Base-by-base conservation (phyloP, 2,888 invertebrate genomes). In the Oasisia sp. region DNA sequence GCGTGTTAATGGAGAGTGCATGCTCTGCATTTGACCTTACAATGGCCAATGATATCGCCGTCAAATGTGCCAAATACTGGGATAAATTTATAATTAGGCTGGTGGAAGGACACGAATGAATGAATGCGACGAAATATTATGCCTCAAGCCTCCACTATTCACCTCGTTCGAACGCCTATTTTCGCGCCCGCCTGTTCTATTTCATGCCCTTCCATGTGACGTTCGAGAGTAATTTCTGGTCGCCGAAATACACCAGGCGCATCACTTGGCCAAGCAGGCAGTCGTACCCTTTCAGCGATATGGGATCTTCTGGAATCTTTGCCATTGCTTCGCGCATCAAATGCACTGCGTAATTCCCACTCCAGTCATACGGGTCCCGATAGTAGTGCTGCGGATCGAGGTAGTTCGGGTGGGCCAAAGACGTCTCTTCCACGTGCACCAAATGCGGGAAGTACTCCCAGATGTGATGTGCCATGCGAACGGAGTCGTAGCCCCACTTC, bases 181-280 rank as follows among this genome's bases (percentile, higher is more conserved):
- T 50, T 14, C 50, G 9, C 9, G 14, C 9, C 50, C 14, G 9
- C 14, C 50, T 8, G 14, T 50, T 50, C 50, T 74, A 74, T 74
- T 74, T 74, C 27, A 74, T 27, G 74, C 74, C 74, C n/a, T 74
- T 74, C 74, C 74, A 74, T n/a, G 74, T 74, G 14, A 74, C 74
- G n/a, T 74, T 74, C 74, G 74, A 74, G 7, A 74, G 74, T 74
- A 90, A 90, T 44, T 90, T 91, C 27, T 32, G 32, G 45, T 50
- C 56, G 32, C 89, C 91, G 44, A 56, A 91, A 58, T 91, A 91
- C 89, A 91, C 32, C 11, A 74, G 89, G 11, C 91, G 32, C 74
- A 56, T 74, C 19, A 91, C 32, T 58, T 91, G 74, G 14, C 91
- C 91, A 11, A 91, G 11, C 32, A 58, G 19, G 32, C 89, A 56